A percentile compares a stretch with the other conserved stretches of the same genome.
These are phyloP conservation scores for Cyrtorhinus lividipennis DNA, from an alignment of 1,140 invertebrate species.

Conservation along the genomic window DNA sequence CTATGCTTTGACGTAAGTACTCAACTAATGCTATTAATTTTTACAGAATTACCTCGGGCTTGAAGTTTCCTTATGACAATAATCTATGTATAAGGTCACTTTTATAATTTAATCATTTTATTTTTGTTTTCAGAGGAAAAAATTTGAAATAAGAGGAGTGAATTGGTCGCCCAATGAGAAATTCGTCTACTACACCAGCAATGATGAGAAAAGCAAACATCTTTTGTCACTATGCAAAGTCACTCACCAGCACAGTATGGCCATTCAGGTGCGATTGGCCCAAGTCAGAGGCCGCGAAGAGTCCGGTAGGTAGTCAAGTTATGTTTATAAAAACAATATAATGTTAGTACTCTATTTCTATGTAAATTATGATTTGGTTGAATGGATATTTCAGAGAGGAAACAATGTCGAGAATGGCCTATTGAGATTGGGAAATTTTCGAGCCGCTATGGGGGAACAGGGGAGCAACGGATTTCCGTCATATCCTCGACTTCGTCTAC, in stretches of 20 bases:
- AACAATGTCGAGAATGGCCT: slow-evolving; percentile 38
- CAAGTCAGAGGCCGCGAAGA: slow-evolving; percentile 62
- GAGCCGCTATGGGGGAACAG: slow-evolving; percentile 31
- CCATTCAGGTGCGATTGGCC: slow-evolving; percentile 64
- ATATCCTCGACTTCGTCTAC: slow-evolving; percentile 85
- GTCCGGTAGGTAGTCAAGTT: slow-evolving; percentile 38
- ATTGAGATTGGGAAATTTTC: slow-evolving; percentile 31
- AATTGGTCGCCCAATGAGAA: slow-evolving; percentile 51
- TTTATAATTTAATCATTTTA: not conserved
- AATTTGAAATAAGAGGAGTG: slow-evolving; percentile 84
- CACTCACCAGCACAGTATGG: slow-evolving; percentile 90
- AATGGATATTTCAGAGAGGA: slow-evolving; percentile 31
- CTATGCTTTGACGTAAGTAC: slow-evolving; percentile 71
- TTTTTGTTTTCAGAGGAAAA: slow-evolving; percentile 60
- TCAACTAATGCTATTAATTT: not conserved
- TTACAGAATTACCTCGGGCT: too few relatives aligned
- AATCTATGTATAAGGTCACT: not conserved
- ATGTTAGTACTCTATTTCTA: not conserved
- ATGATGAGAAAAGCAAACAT: slow-evolving; percentile 83
- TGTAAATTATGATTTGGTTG: not conserved
- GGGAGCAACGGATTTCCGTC: slow-evolving; percentile 74
- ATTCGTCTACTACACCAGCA: slow-evolving; percentile 74
- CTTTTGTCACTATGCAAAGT: slow-evolving; percentile 73
- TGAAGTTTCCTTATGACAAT: too few relatives aligned
- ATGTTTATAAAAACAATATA: too few relatives aligned